Evolutionary conservation across 2,797 vertebrate genomes (phyloP).

Genomic region (Geotrypetes seraphini): DNA sequence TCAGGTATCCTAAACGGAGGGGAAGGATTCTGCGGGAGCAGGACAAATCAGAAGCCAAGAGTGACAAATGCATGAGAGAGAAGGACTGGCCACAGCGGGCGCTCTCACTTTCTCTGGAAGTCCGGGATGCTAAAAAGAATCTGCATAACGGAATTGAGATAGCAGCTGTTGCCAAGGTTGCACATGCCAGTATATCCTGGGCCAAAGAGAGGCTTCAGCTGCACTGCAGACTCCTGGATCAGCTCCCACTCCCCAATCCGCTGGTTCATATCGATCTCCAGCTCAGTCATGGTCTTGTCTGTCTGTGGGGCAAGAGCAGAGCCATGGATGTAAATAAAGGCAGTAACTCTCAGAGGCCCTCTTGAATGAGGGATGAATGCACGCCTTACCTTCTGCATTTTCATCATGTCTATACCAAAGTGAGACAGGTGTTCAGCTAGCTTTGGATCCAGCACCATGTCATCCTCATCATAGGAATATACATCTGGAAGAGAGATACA

Average conservation of each 20-base stretch:
- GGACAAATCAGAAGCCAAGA: no score
- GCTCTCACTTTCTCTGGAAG: conserved; percentile 88
- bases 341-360: no score
- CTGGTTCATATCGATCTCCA: conserved; percentile 97
- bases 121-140: conserved; percentile 97
- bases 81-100: no score
- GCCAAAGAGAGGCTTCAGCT: conserved; percentile 81
- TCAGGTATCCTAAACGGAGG: no score
- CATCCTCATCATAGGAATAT: conserved; percentile 94
- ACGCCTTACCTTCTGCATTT: conserved; percentile 87
- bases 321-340: no score
- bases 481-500: conserved; percentile 55
- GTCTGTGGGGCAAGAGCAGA: conserved; percentile 58
- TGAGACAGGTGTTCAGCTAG: conserved; percentile 88
- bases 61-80: no score
- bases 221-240: conserved; percentile 90
- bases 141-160: conserved; percentile 99
- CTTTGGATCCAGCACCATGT: conserved; percentile 94
- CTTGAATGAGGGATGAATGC: background rate
- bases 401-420: conserved; percentile 97
- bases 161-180: conserved; percentile 98
- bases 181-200: conserved; percentile 89
- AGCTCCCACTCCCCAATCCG: conserved; percentile 96
- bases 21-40: no score
- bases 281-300: conserved; percentile 93